Percentiles rank a stretch among this genome's conserved stretches.
These are phyloP conservation scores for Etheostoma spectabile DNA, from an alignment of 2,113 vertebrate species.

Conservation along the genomic window DNA sequence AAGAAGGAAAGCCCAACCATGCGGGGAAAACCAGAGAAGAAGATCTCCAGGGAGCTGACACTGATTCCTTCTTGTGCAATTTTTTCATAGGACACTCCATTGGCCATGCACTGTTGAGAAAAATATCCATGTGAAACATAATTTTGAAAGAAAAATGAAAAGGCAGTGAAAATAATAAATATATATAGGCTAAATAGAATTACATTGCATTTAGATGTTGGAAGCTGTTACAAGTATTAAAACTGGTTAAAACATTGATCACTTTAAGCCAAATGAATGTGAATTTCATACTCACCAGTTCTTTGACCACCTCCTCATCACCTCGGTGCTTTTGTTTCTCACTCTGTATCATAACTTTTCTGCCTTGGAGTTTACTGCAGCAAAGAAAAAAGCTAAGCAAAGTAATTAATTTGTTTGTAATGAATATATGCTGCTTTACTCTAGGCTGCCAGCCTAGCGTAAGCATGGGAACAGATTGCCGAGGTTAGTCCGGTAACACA, in stretches of 20 bases:
- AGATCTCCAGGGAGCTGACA: constrained; percentile 84
- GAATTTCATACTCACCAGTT: constrained; percentile 82
- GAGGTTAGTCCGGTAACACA: background rate
- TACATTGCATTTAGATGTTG: background rate
- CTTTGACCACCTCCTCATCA: constrained; percentile 86
- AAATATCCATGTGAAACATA: background rate
- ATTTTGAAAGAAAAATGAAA: background rate
- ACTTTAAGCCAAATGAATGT: background rate
- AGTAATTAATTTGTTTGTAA: background rate
- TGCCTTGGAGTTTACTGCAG: background rate
- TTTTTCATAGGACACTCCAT: constrained; percentile 86
- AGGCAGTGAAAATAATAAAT: background rate
- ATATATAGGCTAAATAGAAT: background rate
- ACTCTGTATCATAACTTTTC: constrained; percentile 79
- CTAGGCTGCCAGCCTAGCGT: background rate
- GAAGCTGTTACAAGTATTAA: background rate
- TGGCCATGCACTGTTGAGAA: constrained; percentile 83
- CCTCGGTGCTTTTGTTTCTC: constrained; percentile 71
- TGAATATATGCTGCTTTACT: background rate
- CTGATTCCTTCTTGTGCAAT: constrained; percentile 78
- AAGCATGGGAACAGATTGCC: background rate
- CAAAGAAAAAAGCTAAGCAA: background rate
- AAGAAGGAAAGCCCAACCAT: constrained; percentile 88
- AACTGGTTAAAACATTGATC: background rate
- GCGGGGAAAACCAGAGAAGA: constrained; percentile 87